These are phyloP conservation scores for Latrodectus hesperus DNA, from an alignment of 2,888 invertebrate species.

Conservation along the genomic window DNA sequence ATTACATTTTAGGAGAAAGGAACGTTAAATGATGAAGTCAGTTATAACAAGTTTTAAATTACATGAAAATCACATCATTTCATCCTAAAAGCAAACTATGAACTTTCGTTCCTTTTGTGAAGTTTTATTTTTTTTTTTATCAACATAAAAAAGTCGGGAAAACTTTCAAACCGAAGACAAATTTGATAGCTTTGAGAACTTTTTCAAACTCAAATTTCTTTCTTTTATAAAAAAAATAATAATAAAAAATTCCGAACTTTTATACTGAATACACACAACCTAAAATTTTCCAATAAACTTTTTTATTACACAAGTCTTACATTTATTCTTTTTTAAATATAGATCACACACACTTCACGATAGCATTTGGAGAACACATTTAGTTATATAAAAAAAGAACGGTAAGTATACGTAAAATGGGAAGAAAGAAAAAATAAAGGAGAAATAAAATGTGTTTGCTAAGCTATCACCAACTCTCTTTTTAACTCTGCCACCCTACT, in stretches of 20 bases:
- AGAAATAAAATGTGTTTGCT: slow-evolving; percentile 42
- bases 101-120: no score
- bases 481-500: slow-evolving; percentile 31
- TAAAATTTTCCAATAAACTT: not conserved
- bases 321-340: not conserved
- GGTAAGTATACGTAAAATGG: not conserved
- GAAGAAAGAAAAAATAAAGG: not conserved
- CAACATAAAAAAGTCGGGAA: not conserved
- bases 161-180: not conserved
- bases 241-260: not conserved
- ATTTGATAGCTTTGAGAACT: not conserved
- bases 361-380: not conserved
- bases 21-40: no score
- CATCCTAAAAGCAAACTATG: not conserved
- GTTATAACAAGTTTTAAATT: not conserved
- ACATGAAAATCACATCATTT: not conserved
- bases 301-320: not conserved
- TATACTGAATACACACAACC: not conserved
- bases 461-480: slow-evolving; percentile 60
- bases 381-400: not conserved
- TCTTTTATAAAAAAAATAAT: not conserved
- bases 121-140: no score
- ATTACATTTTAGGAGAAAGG: no score
- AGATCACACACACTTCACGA: not conserved
- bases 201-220: not conserved